Conservation (phyloP, 1,140 invertebrate species). For the Akabosia matsudoensis region DNA sequence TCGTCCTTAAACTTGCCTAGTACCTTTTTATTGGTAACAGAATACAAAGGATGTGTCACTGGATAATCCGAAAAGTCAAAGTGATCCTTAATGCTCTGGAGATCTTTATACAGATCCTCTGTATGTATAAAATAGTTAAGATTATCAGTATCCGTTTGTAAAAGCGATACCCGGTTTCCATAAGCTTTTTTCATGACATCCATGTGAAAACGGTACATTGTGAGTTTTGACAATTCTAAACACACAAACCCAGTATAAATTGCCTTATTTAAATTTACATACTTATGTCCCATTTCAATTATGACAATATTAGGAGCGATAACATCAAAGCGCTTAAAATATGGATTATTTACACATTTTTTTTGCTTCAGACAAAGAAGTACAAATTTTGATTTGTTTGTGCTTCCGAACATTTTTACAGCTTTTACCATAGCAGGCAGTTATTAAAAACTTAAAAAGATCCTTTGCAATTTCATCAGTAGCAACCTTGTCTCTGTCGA, state of each 20-base stretch:
- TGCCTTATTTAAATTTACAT: constrained; percentile 20
- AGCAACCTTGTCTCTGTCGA: background rate
- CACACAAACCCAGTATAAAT: constrained; percentile 25
- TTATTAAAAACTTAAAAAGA: constrained; percentile 49
- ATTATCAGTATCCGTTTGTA: constrained; percentile 32
- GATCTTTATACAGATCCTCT: constrained; percentile 23
- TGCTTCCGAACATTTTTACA: constrained; percentile 48
- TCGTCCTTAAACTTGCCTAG: constrained; percentile 57
- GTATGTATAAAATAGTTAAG: constrained; percentile 27
- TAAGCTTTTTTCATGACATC: constrained; percentile 24
- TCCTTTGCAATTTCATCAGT: constrained; percentile 39
- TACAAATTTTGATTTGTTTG: constrained; percentile 7
- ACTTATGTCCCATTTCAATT: constrained; percentile 1
- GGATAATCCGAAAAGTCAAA: constrained; percentile 34
- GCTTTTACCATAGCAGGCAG: constrained; percentile 47
- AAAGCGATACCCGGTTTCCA: constrained; percentile 9
- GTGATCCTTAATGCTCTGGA: background rate
- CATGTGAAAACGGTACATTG: constrained; percentile 22
- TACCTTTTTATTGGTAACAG: constrained; percentile 54
- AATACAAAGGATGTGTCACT: constrained; percentile 24
- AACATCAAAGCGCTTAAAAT: constrained; percentile 17
- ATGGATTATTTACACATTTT: background rate
- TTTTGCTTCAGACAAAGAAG: background rate
- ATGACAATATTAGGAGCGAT: background rate
- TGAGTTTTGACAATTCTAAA: constrained; percentile 21